Conservation (phyloP, 1,140 invertebrate species). For the Formica exsecta region DNA sequence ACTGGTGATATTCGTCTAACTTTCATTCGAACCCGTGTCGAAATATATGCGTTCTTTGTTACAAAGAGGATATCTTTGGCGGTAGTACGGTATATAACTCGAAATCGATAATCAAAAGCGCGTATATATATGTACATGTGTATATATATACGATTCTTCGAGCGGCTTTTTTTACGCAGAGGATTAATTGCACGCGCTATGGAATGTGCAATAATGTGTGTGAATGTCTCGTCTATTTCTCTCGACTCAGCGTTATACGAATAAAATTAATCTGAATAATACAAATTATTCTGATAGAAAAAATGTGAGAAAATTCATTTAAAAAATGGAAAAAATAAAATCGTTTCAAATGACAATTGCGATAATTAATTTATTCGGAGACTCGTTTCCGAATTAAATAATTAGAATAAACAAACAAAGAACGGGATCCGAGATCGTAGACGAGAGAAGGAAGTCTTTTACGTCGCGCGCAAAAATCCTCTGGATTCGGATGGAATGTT, state of each 20-base stretch:
- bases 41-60: conserved; percentile 56
- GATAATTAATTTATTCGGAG: background rate
- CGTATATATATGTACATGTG: conserved; percentile 53
- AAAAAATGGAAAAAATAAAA: background rate
- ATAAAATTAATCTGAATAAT: background rate
- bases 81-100: conserved; percentile 49
- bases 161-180: conserved; percentile 65
- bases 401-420: background rate
- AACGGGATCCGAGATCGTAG: conserved; percentile 26
- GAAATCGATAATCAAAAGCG: conserved; percentile 59
- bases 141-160: conserved; percentile 46
- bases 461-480: conserved; percentile 54
- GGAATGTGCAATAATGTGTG: conserved; percentile 57
- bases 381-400: no score
- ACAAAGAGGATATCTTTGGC: conserved; percentile 65
- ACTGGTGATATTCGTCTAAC: conserved; percentile 62
- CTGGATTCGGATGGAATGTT: conserved; percentile 72
- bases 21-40: conserved; percentile 54
- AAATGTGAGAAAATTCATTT: background rate
- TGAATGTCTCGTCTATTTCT: conserved; percentile 25
- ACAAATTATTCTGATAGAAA: background rate
- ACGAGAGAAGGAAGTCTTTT: conserved; percentile 68
- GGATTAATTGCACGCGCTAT: conserved; percentile 34
- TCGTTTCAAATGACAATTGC: background rate
- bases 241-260: background rate